Conservation (phyloP, 2,888 invertebrate genomes). For the Iselma pallidipennis region DNA sequence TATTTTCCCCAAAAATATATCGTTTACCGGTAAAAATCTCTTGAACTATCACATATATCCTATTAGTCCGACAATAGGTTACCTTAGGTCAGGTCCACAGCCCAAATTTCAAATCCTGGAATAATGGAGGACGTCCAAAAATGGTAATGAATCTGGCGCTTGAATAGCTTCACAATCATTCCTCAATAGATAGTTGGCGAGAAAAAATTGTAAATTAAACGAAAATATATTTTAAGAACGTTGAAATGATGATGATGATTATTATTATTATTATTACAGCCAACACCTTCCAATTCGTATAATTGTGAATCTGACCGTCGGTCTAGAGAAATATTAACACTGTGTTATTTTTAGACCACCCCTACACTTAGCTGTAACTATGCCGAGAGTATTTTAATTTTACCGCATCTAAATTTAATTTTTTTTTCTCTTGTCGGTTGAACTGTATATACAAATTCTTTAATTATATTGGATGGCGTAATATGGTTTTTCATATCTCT, state of each 20-base stretch:
- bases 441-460: constrained; percentile 29
- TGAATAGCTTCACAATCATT: constrained; percentile 26
- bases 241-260: no score
- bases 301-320: constrained; percentile 25
- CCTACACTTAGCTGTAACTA: constrained; percentile 49
- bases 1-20: background rate
- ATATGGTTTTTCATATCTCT: constrained; percentile 23
- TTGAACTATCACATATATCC: background rate
- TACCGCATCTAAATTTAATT: constrained; percentile 50
- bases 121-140: constrained; percentile 2
- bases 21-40: background rate
- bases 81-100: background rate
- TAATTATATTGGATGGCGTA: constrained; percentile 48
- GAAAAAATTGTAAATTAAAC: constrained; percentile 38
- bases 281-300: constrained; percentile 18
- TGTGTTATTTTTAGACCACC: constrained; percentile 48
- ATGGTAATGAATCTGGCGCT: constrained; percentile 4
- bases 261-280: constrained; percentile 35
- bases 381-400: constrained; percentile 53
- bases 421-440: constrained; percentile 31
- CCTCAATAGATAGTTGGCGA: background rate
- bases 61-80: background rate
- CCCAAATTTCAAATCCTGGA: background rate
- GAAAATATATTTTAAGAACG: constrained; percentile 36
- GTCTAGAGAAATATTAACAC: constrained; percentile 20